Evolutionary conservation across 2,113 vertebrate species (phyloP), one percentile per base, ranked within the genome.

Genomic region (Aix galericulata): DNA sequence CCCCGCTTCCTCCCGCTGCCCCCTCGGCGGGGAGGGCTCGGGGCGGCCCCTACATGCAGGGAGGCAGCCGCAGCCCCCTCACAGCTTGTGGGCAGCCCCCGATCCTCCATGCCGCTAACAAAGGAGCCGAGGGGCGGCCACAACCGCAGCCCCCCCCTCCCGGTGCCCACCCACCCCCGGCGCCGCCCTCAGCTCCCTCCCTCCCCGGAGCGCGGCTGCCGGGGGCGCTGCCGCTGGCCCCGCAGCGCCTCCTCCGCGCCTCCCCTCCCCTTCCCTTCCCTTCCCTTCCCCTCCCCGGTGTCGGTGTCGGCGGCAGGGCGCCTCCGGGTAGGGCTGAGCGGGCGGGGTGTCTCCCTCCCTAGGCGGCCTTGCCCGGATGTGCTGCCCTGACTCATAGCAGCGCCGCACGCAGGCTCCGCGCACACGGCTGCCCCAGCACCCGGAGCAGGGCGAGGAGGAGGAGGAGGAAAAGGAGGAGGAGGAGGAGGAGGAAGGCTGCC

Each of bases 301-400:
- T 73, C 68, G 27, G 88, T 68, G 11, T 68, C 53, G 34, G 60
- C 29, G 17, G 67, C 56, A 50, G 83, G 85, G 90, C 52, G 88
- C 74, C 25, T 53, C 46, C 46, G 52, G 52, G 52, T 40, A 53
- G 81, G 87, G 88, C 40, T 40, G 40, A 40, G 40, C 63, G 77
- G 80, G 89, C 76, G 73, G 78, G 88, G 82, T 80, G 82, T 72
- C 50, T 62, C n/a, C 74, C 56, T 40, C 40, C 40, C 40, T 40
- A 31, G 52, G 82, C 80, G 85, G 95, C 95, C 91, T 89, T 86
- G 91, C 95, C 95, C 94, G 96, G 94, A 90, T 95, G 95, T 93
- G 78, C 79, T 74, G 62, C 74, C 82, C 88, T 93, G 92, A 91
- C 91, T 96, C 92, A 94, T 88, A 91, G 83, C 4, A 66, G 68